Evolutionary conservation across 2,113 vertebrate genomes (phyloP).

Genomic region (Halichoeres trimaculatus): DNA sequence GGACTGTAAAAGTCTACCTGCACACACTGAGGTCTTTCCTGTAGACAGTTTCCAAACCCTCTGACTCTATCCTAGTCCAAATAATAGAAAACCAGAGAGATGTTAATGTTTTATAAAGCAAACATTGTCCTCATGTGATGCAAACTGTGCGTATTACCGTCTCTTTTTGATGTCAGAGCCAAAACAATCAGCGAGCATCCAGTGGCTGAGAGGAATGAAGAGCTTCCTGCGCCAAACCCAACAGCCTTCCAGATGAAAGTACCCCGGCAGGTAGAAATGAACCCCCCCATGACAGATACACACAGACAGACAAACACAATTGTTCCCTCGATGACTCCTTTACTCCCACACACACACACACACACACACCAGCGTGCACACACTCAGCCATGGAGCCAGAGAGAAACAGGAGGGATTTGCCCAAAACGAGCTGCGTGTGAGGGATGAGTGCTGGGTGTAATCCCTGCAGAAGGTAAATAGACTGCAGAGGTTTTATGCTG

Average conservation of each 20-base stretch:
- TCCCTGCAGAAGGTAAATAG: constrained; percentile 72
- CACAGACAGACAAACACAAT: constrained; percentile 52
- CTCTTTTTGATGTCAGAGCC: constrained; percentile 46
- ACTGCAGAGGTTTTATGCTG: constrained; percentile 59
- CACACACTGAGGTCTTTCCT: too few species aligned
- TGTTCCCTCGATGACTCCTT: constrained; percentile 47
- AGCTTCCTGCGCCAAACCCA: constrained; percentile 40
- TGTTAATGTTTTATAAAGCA: constrained; percentile 33
- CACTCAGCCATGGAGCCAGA: constrained; percentile 34
- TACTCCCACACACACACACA: background rate
- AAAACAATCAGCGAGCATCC: constrained; percentile 47
- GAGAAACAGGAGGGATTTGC: constrained; percentile 64
- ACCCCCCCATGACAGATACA: constrained; percentile 42
- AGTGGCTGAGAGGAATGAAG: constrained; percentile 36
- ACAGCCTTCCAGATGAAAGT: constrained; percentile 53
- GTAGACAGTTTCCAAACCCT: too few species aligned
- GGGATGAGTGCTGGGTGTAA: constrained; percentile 68
- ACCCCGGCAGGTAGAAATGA: constrained; percentile 53
- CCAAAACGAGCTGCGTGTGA: constrained; percentile 59
- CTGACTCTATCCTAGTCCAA: too few species aligned
- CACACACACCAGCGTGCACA: background rate
- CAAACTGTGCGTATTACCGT: constrained; percentile 15
- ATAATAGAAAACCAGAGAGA: background rate
- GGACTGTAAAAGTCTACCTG: too few species aligned
- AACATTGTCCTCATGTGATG: constrained; percentile 25